Conservation (phyloP, 2,888 invertebrate species). For the Drosophila kambysellisi region DNA sequence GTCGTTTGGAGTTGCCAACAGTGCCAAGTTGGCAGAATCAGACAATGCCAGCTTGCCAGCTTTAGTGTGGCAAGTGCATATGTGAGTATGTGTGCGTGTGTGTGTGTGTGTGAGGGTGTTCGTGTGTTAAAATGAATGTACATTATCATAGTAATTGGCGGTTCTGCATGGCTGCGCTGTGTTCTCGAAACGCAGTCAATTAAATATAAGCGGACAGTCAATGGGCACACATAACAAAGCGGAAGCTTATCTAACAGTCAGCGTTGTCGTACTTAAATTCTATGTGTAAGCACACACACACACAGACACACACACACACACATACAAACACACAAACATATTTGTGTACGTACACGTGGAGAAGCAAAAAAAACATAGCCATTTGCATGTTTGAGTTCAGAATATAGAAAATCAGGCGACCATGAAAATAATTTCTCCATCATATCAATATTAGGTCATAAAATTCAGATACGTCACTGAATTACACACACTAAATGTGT, state of each 20-base stretch:
- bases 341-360: neutral
- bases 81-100: neutral
- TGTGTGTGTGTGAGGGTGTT: constrained; percentile 6
- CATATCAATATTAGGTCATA: constrained; percentile 67
- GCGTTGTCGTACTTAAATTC: constrained; percentile 44
- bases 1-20: constrained; percentile 3
- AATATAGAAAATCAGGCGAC: constrained; percentile 63
- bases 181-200: constrained; percentile 70
- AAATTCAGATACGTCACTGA: constrained; percentile 72
- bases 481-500: constrained; percentile 5
- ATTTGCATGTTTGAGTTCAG: constrained; percentile 60
- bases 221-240: constrained; percentile 61
- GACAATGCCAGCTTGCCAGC: constrained; percentile 49
- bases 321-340: neutral
- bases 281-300: constrained; percentile 1
- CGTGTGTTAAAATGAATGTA: constrained; percentile 40
- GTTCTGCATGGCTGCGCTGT: constrained; percentile 49
- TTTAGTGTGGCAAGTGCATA: neutral
- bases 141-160: constrained; percentile 66
- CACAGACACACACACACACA: neutral
- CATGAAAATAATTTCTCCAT: constrained; percentile 77
- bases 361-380: neutral
- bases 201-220: constrained; percentile 69
- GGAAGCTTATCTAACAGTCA: constrained; percentile 69
- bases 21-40: constrained; percentile 61